These are phyloP conservation scores for Colistium nudipinnis DNA, from an alignment of 2,113 vertebrate species.

Conservation along the genomic window DNA sequence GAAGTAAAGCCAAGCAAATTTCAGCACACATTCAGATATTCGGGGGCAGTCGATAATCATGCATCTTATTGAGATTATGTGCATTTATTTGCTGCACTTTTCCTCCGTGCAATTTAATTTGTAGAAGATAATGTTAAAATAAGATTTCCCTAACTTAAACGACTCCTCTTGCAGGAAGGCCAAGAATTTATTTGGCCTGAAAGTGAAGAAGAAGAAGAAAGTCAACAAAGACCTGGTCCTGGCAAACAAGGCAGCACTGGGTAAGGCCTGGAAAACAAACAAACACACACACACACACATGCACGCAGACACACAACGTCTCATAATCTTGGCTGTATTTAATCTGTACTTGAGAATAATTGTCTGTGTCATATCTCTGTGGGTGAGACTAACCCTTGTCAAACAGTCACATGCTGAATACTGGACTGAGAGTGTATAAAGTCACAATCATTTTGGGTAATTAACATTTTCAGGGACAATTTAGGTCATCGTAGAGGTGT, in stretches of 20 bases:
- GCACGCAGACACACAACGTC: background rate
- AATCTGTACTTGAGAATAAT: background rate
- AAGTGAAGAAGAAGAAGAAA: constrained; percentile 88
- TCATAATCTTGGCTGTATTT: background rate
- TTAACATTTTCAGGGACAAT: background rate
- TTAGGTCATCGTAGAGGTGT: background rate
- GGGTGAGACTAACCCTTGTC: constrained; percentile 40
- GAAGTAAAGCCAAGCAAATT: no score
- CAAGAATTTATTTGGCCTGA: constrained; percentile 85
- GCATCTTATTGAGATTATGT: no score
- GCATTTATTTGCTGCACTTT: no score
- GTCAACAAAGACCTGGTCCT: constrained; percentile 82
- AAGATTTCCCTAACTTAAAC: background rate
- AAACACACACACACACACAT: constrained; percentile 36
- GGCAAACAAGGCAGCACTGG: constrained; percentile 85
- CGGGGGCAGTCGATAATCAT: no score
- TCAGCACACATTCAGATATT: no score
- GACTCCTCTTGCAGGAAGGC: constrained; percentile 66
- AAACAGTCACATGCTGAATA: constrained; percentile 45
- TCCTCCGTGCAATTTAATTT: no score
- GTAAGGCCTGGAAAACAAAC: constrained; percentile 84
- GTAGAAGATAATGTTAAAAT: no score
- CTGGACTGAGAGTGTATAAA: background rate
- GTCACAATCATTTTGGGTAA: background rate
- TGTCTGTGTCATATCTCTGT: background rate